Evolutionary conservation across 1,140 invertebrate genomes (phyloP), one percentile per base, ranked within the genome.

Genomic region (Nephotettix cincticeps): DNA sequence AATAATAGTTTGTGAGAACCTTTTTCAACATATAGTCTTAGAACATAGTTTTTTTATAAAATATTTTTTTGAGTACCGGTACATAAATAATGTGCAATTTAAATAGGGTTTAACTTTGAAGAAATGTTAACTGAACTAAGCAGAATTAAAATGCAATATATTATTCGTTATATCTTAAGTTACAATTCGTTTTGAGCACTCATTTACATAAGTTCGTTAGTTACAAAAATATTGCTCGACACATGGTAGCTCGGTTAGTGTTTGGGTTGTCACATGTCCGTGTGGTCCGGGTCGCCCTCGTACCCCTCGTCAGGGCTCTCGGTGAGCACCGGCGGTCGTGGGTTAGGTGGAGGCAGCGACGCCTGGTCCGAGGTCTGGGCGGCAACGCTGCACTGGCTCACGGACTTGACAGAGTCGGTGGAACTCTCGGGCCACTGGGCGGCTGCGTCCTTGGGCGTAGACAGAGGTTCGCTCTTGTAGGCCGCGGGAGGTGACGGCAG

Each of bases 221-320:
- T 61, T 61, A 61, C 3, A 61, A 61, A 61, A 61, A 61, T 61
- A 61, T 61, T 61, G 56, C 56, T 61, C 56, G 25, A 21, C 23
- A 11, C 13, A 40, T 17, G 27, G n/a, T 14, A 21, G 25, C 14
- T 6, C 1, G 2, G 21, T 29, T 61, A 61, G 56, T 61, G 56
- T 9, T 68, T 36, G 40, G 25, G 1, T 4, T 45, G 81, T 79
- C 81, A 85, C 43, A 84, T 84, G 67, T 84, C 83, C 75, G 83
- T 81, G 6, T 79, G 75, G 63, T 83, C 82, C 1, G 71, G 74
- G 77, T 94, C 92, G 28, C 92, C 92, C 51, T 92, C 92, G 78
- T 94, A 95, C 0, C 93, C 93, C 78, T 95, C 93, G 78, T 95
- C 93, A 3, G 92, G 92, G 78, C 92, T 93, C 75, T 94, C 92